These are phyloP conservation scores for Ennomos fuscantarius DNA, from an alignment of 2,888 invertebrate species.

Conservation along the genomic window DNA sequence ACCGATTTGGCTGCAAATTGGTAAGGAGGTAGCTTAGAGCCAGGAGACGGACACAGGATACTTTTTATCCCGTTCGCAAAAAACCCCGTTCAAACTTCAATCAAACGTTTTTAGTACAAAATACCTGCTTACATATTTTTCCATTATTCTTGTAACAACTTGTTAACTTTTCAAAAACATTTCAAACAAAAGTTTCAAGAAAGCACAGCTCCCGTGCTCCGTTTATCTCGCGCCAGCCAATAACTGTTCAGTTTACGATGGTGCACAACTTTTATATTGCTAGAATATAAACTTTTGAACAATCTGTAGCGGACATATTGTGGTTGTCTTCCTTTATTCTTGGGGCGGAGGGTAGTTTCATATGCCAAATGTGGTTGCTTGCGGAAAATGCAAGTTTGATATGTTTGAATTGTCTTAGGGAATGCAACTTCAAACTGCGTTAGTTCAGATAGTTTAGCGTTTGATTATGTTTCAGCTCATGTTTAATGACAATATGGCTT, in stretches of 20 bases:
- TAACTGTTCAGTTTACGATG: conserved; percentile 41
- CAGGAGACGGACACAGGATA: too few species aligned
- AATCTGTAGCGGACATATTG: conserved; percentile 30
- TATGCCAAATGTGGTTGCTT: conserved; percentile 28
- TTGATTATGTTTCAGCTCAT: too few species aligned
- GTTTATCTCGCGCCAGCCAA: conserved; percentile 40
- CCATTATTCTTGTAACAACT: too few species aligned
- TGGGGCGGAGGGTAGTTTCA: conserved; percentile 12
- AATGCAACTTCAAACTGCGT: background rate
- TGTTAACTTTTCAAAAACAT: background rate
- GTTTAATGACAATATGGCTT: too few species aligned
- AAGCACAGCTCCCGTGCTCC: conserved; percentile 1
- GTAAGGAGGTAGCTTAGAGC: too few species aligned
- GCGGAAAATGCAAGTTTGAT: conserved; percentile 18
- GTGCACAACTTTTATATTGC: conserved; percentile 43
- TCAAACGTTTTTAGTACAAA: too few species aligned
- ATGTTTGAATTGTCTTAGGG: background rate
- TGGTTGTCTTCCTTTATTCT: conserved; percentile 27
- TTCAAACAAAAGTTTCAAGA: conserved; percentile 5
- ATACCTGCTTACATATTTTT: too few species aligned
- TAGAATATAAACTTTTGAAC: conserved; percentile 33
- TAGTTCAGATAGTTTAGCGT: too few species aligned
- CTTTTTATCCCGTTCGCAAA: too few species aligned
- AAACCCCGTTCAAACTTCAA: too few species aligned
- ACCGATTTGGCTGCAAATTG: too few species aligned